phyloP scores from a whole-genome alignment of 2,113 vertebrate species.

The Motacilla tschutschensis region DNA sequence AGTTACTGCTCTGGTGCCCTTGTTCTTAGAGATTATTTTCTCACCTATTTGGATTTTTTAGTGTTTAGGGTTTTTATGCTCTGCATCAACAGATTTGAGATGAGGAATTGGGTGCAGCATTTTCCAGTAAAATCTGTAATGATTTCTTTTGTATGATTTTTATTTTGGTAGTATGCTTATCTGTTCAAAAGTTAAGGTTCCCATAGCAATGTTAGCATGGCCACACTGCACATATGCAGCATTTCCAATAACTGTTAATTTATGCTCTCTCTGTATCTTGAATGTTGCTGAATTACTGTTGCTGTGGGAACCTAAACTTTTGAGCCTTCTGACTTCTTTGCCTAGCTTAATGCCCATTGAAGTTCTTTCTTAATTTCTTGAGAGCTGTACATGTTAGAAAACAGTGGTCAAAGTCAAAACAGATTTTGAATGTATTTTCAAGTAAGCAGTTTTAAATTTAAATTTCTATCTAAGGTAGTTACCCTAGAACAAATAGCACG shows the following conservation, averaged over 20 bases:
- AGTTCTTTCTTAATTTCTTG: neutral
- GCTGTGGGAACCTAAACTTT: slow-evolving; percentile 62
- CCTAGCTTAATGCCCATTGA: neutral
- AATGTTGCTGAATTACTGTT: neutral
- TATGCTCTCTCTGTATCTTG: neutral
- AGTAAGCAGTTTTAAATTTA: neutral
- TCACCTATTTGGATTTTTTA: neutral
- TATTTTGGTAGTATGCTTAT: slow-evolving; percentile 16
- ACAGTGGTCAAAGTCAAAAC: neutral
- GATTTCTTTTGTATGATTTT: slow-evolving; percentile 38
- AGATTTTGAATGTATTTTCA: neutral
- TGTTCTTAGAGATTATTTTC: neutral
- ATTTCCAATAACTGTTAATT: slow-evolving; percentile 33
- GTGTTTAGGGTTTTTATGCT: neutral
- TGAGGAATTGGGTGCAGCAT: neutral
- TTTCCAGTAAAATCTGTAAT: slow-evolving; percentile 35
- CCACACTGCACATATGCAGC: slow-evolving; percentile 1
- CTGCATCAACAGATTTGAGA: slow-evolving; percentile 34
- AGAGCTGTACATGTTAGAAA: neutral
- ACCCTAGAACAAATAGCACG: neutral
- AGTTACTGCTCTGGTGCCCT: neutral
- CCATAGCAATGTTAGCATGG: slow-evolving; percentile 51
- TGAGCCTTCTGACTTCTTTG: slow-evolving; percentile 27
- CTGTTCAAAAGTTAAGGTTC: slow-evolving; percentile 47
- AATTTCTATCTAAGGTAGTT: neutral